Evolutionary conservation across 2,797 vertebrate genomes (phyloP).

Genomic region (Sylvia borin): DNA sequence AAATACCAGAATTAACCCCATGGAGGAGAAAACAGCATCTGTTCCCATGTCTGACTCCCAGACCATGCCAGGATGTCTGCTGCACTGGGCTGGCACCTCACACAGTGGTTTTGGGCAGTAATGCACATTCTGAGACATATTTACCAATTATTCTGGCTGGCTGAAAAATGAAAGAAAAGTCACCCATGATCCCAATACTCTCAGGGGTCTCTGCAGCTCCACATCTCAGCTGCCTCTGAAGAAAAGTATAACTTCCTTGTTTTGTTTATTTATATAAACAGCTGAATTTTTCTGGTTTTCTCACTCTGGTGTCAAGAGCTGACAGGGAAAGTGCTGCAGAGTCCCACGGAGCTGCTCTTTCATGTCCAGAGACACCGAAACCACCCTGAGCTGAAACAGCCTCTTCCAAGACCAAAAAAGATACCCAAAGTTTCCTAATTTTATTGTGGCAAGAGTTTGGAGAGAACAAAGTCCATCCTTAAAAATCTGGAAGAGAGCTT

Average conservation of each 20-base stretch:
- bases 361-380: background rate
- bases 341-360: background rate
- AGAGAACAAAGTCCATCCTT: background rate
- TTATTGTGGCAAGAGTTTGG: background rate
- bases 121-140: background rate
- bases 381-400: background rate
- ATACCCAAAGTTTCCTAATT: fast-evolving
- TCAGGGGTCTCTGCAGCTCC: background rate
- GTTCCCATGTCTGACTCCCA: background rate
- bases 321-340: background rate
- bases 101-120: background rate
- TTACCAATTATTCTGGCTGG: background rate
- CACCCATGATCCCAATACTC: fast-evolving
- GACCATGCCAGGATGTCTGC: background rate
- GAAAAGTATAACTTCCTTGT: background rate
- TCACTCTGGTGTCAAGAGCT: background rate
- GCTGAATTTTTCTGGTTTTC: background rate
- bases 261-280: background rate
- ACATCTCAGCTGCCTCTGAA: background rate
- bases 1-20: background rate
- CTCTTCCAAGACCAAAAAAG: background rate
- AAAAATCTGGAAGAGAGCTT: background rate
- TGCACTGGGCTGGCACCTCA: background rate
- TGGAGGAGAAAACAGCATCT: background rate
- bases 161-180: background rate